Evolutionary conservation across 2,888 invertebrate species (phyloP), one percentile per base, ranked within the genome.

Genomic region (Drosophila histrio): DNA sequence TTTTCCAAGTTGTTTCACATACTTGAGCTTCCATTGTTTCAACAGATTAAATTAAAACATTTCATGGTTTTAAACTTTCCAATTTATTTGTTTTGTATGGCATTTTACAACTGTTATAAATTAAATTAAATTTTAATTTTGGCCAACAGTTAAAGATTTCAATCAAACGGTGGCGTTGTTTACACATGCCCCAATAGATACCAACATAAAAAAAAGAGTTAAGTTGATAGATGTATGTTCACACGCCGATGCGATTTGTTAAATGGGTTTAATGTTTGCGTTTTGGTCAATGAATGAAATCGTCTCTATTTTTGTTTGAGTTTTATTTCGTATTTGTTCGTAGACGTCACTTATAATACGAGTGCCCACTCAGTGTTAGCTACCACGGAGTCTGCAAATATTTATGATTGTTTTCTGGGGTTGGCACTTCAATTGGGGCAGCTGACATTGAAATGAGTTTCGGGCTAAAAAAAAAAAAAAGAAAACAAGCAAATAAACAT

Each of bases 91-190:
- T 39, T 57, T 57, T 63, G 30, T 32, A 7, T 43, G 34, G 8
- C 30, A 53, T 57, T 50, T 56, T 58, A 36, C 39, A 34, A 68
- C 17, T 19, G 24, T 49, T 64, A 41, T 64, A 49, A 56, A 50
- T 36, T 67, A 8, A 36, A 52, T 38, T 58, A 62, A 49, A 56
- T 47, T 36, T 67, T 9, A 36, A 52, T 38, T 58, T 62, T 46
- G 38, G 56, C 78, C 43, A 53, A 30, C 26, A 22, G 17, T 32
- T 39, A 36, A 49, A 22, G 15, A 36, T 61, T 47, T 53, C 24
- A 28, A 53, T 83, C 81, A 88, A 72, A 67, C 53, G 22, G 30
- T 38, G 54, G 67, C 84, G 44, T 66, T 88, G 77, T 82, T 87
- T 83, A 26, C 80, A 83, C 67, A 65, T 32, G 50, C 79, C 43